A percentile compares a stretch with the other conserved stretches of the same genome.
Evolutionary conservation across 2,113 vertebrate genomes (phyloP).

Genomic region (Cnemophilus loriae): DNA sequence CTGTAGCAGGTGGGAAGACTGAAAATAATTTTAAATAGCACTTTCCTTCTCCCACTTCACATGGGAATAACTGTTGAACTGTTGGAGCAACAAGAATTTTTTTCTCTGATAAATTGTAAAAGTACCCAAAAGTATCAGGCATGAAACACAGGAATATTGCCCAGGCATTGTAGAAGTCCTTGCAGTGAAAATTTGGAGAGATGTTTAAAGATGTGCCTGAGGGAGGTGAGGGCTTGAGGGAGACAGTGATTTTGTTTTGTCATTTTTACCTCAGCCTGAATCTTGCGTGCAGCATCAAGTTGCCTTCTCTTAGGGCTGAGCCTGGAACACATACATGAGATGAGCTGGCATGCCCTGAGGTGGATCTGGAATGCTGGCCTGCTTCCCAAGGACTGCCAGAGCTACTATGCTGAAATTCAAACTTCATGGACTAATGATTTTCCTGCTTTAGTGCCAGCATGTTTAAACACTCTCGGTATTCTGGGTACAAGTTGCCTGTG

Average conservation of each 20-base stretch:
- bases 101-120: background rate
- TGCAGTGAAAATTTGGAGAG: background rate
- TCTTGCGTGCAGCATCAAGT: background rate
- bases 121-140: background rate
- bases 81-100: background rate
- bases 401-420: background rate
- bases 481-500: background rate
- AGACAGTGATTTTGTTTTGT: background rate
- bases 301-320: background rate
- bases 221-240: background rate
- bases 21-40: background rate
- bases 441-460: background rate
- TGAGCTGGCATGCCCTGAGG: background rate
- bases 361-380: background rate
- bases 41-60: background rate
- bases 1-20: background rate
- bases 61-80: background rate
- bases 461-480: background rate
- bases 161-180: background rate
- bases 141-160: background rate
- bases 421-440: background rate
- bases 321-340: background rate
- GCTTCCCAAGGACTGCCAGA: slow-evolving; percentile 21
- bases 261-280: background rate
- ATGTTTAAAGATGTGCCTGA: background rate